A percentile compares a stretch with the other conserved stretches of the same genome.
These are phyloP conservation scores for Lates calcarifer DNA, from an alignment of 2,113 vertebrate genomes.

Conservation along the genomic window DNA sequence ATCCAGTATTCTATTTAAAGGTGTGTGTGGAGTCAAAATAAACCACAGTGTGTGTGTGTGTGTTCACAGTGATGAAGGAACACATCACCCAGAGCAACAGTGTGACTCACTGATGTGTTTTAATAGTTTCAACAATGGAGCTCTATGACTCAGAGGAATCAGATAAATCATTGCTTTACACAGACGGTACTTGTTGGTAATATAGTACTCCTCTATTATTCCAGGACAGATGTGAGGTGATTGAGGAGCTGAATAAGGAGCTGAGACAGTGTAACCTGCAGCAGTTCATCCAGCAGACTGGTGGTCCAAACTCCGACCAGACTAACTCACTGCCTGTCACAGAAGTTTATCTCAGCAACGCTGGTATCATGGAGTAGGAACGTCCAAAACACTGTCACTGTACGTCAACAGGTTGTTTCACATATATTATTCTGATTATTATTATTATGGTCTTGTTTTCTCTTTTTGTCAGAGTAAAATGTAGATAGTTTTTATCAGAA, in stretches of 20 bases:
- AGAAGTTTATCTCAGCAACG: slow-evolving; percentile 28
- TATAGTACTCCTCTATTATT: slow-evolving; percentile 29
- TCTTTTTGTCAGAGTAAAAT: background rate
- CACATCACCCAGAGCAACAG: background rate
- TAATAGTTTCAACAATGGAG: background rate
- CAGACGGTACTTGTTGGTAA: background rate
- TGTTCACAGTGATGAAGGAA: too few relatives aligned
- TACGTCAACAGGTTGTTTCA: background rate
- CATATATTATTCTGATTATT: background rate
- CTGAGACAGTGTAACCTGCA: slow-evolving; percentile 94
- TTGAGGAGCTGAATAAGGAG: slow-evolving; percentile 93
- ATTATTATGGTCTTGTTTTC: background rate
- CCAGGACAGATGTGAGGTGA: slow-evolving; percentile 85
- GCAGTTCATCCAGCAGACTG: slow-evolving; percentile 93
- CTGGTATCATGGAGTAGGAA: slow-evolving; percentile 56
- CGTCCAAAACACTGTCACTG: background rate
- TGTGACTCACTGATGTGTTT: background rate
- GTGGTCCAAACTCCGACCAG: slow-evolving; percentile 75
- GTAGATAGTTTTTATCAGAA: background rate
- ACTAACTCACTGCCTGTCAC: background rate
- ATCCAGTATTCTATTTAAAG: background rate
- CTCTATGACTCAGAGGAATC: background rate
- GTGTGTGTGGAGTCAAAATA: too few relatives aligned
- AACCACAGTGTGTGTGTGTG: too few relatives aligned
- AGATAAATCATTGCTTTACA: background rate